Conservation (phyloP, 2,888 invertebrate genomes). For the Pseudeuparius sepicola region DNA sequence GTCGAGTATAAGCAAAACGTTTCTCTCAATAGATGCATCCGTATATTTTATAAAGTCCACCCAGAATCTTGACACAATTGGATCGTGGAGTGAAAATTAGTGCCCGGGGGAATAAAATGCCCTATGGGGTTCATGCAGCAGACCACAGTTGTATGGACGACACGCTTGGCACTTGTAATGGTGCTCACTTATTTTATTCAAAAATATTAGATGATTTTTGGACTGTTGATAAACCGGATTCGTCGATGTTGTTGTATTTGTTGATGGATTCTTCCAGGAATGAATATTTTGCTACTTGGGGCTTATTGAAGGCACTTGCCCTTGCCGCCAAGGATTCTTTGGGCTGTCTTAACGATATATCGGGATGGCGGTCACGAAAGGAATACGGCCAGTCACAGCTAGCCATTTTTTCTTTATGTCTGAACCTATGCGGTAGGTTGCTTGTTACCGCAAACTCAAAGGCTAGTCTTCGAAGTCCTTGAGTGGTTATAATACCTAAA, state of each 20-base stretch:
- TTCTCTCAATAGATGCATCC: slow-evolving; percentile 1
- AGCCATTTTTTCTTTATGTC: slow-evolving; percentile 9
- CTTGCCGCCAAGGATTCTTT: slow-evolving; percentile 9
- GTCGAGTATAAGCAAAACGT: slow-evolving; percentile 4
- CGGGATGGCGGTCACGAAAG: background rate
- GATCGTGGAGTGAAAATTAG: slow-evolving; percentile 9
- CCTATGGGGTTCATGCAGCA: slow-evolving; percentile 1
- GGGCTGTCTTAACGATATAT: slow-evolving; percentile 5
- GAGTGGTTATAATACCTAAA: slow-evolving; percentile 7
- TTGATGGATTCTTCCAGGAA: slow-evolving; percentile 3
- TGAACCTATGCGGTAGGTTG: too few relatives aligned
- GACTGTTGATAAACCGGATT: slow-evolving; percentile 7
- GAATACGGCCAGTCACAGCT: slow-evolving; percentile 3
- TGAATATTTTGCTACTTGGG: slow-evolving; percentile 2
- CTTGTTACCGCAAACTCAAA: too few relatives aligned
- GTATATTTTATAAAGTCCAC: slow-evolving; percentile 2
- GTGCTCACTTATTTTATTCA: slow-evolving; percentile 5
- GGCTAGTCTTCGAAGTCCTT: slow-evolving; percentile 6
- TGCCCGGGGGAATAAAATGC: slow-evolving; percentile 3
- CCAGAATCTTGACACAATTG: slow-evolving; percentile 7
- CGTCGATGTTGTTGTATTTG: slow-evolving; percentile 4
- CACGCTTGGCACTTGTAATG: slow-evolving; percentile 15
- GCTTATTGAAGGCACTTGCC: slow-evolving; percentile 7
- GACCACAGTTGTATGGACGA: slow-evolving; percentile 14
- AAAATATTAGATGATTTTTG: slow-evolving; percentile 6